Evolutionary conservation across 2,113 vertebrate genomes (phyloP).

Genomic region (Oophaga pumilio): DNA sequence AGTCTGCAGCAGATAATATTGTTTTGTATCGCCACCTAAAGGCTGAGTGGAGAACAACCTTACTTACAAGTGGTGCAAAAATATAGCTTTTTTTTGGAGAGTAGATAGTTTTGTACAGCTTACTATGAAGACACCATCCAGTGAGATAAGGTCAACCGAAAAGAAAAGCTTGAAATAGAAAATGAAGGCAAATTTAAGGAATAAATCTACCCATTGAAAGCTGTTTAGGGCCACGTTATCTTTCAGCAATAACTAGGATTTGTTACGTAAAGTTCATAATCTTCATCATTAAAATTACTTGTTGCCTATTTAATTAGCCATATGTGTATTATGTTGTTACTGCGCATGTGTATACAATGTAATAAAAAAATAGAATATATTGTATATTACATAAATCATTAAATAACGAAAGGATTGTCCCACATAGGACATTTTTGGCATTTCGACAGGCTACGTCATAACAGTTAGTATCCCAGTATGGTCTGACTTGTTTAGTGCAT

Average conservation of each 20-base stretch:
- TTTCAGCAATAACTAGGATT: background rate
- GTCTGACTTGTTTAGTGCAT: too few relatives aligned
- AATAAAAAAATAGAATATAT: too few relatives aligned
- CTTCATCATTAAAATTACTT: background rate
- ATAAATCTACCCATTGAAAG: background rate
- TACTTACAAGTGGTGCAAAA: background rate
- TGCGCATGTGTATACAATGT: too few relatives aligned
- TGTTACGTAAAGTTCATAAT: background rate
- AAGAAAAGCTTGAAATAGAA: background rate
- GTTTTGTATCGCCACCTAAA: constrained; percentile 2
- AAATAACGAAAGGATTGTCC: too few relatives aligned
- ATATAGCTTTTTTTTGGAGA: background rate
- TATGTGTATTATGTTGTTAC: background rate
- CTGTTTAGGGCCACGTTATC: background rate
- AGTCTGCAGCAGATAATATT: background rate
- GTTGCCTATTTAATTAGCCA: background rate
- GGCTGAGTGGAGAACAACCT: background rate
- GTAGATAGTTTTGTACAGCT: background rate
- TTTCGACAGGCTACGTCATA: too few relatives aligned
- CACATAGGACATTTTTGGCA: too few relatives aligned
- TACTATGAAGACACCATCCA: background rate
- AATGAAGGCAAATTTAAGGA: background rate
- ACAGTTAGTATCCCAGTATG: too few relatives aligned
- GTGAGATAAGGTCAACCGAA: background rate
- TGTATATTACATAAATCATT: too few relatives aligned